Evolutionary conservation across 1,140 invertebrate species (phyloP).

Genomic region (Drosophila asahinai): DNA sequence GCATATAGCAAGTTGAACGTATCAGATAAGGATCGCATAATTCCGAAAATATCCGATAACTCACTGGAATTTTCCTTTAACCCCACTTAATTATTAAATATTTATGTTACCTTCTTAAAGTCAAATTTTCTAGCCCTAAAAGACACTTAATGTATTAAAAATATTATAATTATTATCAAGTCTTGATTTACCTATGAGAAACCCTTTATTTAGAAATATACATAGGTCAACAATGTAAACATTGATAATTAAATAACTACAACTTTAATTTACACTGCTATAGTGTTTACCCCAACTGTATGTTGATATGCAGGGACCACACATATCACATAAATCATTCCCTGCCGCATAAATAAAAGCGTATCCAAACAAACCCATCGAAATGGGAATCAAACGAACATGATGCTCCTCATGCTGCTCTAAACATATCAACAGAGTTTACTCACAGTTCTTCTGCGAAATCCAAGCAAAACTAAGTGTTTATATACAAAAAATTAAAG

Average conservation of each 20-base stretch:
- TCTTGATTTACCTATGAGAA: no score
- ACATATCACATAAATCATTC: conserved; percentile 65
- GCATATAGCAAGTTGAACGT: no score
- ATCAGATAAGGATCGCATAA: no score
- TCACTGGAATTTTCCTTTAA: no score
- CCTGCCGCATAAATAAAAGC: conserved; percentile 57
- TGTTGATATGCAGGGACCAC: conserved; percentile 19
- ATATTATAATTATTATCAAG: no score
- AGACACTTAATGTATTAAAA: not conserved
- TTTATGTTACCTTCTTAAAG: not conserved
- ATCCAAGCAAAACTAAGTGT: not conserved
- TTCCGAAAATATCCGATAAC: no score
- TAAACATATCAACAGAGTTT: conserved; percentile 19
- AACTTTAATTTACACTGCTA: not conserved
- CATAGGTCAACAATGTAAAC: no score
- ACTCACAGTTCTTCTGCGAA: conserved; percentile 9
- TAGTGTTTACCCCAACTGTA: not conserved
- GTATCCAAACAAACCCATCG: conserved; percentile 61
- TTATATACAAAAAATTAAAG: conserved; percentile 13
- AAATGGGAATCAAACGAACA: conserved; percentile 15
- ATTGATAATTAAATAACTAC: not conserved
- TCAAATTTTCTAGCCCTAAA: not conserved
- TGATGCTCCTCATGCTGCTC: not conserved
- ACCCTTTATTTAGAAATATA: no score
- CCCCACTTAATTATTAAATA: not conserved